A percentile compares a stretch with the other conserved stretches of the same genome.
These are phyloP conservation scores for Poecilia velifera DNA, from an alignment of 2,797 vertebrate species.

Conservation along the genomic window DNA sequence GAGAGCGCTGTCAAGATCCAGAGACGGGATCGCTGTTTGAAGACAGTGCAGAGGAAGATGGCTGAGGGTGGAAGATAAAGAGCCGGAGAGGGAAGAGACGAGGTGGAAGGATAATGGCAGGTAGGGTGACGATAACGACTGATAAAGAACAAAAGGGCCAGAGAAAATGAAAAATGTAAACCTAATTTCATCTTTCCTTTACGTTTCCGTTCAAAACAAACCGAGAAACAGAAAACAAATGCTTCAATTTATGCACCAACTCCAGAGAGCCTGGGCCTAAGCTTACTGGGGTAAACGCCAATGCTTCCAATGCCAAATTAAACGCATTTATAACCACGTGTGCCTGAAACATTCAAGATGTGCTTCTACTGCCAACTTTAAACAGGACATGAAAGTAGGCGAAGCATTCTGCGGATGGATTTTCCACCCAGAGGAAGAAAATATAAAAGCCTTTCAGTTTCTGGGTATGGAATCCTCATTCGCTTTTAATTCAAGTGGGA, in stretches of 20 bases:
- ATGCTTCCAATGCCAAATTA: neutral
- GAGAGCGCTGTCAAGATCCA: conserved; percentile 54
- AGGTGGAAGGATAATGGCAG: conserved; percentile 17
- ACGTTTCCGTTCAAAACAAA: neutral
- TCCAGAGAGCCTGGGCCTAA: neutral
- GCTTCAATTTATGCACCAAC: neutral
- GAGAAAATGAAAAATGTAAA: neutral
- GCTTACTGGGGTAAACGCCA: neutral
- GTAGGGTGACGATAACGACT: conserved; percentile 17
- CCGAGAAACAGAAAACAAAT: neutral
- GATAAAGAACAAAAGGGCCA: conserved; percentile 2
- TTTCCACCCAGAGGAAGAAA: neutral
- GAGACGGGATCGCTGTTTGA: conserved; percentile 39
- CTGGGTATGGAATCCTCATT: conserved; percentile 28
- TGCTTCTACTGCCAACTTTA: neutral
- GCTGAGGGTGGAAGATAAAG: conserved; percentile 40
- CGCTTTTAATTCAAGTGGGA: conserved; percentile 27
- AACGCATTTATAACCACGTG: neutral
- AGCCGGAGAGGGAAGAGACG: conserved; percentile 13
- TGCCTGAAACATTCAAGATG: conserved; percentile 1
- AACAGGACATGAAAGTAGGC: neutral
- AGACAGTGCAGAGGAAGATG: conserved; percentile 30
- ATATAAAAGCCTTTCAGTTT: conserved; percentile 4
- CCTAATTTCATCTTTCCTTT: neutral
- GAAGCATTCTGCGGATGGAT: conserved; percentile 24